Percentiles rank a stretch among this genome's conserved stretches.
Evolutionary conservation across 2,888 invertebrate species (phyloP).

Genomic region (Sphinx pinastri): DNA sequence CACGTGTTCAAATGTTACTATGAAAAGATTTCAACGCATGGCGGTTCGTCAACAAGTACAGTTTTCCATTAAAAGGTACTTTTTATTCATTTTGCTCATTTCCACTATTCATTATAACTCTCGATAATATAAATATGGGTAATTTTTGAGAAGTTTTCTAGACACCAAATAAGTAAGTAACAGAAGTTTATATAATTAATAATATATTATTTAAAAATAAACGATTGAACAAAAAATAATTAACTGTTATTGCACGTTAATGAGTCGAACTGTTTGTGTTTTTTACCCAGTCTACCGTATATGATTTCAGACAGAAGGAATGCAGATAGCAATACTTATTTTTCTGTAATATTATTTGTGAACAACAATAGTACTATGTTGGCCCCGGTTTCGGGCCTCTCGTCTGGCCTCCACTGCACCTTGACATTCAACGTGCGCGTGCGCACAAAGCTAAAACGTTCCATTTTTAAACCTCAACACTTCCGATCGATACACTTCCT

Average conservation of each 20-base stretch:
- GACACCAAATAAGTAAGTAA: no score
- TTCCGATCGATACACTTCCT: conserved; percentile 78
- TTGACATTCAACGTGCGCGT: conserved; percentile 78
- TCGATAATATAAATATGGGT: no score
- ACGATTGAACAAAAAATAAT: no score
- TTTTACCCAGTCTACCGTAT: background rate
- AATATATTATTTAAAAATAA: no score
- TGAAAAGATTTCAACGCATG: conserved; percentile 46
- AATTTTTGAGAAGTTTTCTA: no score
- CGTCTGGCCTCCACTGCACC: conserved; percentile 61
- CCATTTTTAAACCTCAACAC: conserved; percentile 71
- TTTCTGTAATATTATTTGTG: background rate
- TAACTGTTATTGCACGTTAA: background rate
- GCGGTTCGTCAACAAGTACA: conserved; percentile 4
- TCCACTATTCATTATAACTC: background rate
- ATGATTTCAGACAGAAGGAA: background rate
- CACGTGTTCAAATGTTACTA: conserved; percentile 35
- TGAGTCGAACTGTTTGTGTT: background rate
- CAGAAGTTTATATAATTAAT: no score
- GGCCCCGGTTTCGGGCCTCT: conserved; percentile 49
- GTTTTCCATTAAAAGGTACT: background rate
- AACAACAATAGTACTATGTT: conserved; percentile 37
- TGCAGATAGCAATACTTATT: background rate
- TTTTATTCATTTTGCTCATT: background rate
- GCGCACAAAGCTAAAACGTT: conserved; percentile 69